Percentiles rank a stretch among this genome's conserved stretches.
phyloP scores from a whole-genome alignment of 2,888 invertebrate species.

The Melipona beecheii region DNA sequence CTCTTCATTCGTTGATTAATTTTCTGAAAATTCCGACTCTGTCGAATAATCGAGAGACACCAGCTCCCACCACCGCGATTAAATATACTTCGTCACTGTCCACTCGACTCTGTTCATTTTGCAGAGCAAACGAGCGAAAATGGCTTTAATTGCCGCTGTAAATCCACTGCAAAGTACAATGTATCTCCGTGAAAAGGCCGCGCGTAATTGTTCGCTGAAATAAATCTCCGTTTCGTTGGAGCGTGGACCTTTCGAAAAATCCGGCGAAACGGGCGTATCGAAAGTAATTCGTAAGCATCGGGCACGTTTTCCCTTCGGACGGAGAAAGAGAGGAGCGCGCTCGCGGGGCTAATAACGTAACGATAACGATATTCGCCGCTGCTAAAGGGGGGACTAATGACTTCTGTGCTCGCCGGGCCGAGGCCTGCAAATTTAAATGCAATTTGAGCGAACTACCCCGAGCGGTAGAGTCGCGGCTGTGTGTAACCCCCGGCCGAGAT shows the following conservation, averaged over 20 bases:
- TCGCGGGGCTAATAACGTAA: slow-evolving; percentile 31
- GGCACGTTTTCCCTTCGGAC: not conserved
- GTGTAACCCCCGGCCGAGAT: slow-evolving; percentile 28
- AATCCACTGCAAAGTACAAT: not conserved
- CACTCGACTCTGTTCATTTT: not conserved
- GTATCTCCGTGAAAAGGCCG: not conserved
- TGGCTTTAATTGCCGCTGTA: not conserved
- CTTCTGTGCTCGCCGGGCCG: slow-evolving; percentile 48
- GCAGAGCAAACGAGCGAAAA: not conserved
- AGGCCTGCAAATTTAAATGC: slow-evolving; percentile 67
- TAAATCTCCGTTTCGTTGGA: not conserved
- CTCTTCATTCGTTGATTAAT: not conserved
- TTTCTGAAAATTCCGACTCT: not conserved
- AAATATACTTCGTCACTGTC: not conserved
- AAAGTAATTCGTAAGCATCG: slow-evolving; percentile 1
- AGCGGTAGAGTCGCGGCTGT: slow-evolving; percentile 40
- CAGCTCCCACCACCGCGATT: too few relatives aligned
- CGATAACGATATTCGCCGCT: slow-evolving; percentile 52
- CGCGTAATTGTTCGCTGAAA: not conserved
- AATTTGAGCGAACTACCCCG: slow-evolving; percentile 64
- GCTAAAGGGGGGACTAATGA: slow-evolving; percentile 61
- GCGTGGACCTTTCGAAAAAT: not conserved
- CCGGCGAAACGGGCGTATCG: slow-evolving; percentile 23
- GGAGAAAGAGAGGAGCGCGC: too few relatives aligned
- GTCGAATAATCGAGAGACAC: not conserved